Percentiles rank a stretch among this genome's conserved stretches.
These are phyloP conservation scores for Nannoperca obscura DNA, from an alignment of 2,797 vertebrate genomes.

Conservation along the genomic window DNA sequence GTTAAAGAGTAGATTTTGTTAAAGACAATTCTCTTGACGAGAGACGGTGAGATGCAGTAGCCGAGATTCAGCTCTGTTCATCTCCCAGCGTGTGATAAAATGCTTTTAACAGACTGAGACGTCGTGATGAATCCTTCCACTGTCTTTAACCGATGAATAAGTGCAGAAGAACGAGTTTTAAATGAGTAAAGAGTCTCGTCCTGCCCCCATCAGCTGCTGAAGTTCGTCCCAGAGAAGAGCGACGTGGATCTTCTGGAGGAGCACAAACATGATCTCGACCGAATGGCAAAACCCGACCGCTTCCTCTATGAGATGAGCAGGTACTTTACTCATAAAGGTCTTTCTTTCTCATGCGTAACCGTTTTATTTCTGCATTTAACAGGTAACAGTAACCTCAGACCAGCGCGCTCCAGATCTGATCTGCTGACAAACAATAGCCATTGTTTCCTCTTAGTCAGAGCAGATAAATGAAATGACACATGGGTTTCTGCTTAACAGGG, in stretches of 20 bases:
- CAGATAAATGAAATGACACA: slow-evolving; percentile 57
- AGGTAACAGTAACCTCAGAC: not conserved
- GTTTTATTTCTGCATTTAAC: slow-evolving; percentile 6
- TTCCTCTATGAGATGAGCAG: slow-evolving; percentile 99
- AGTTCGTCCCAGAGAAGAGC: slow-evolving; percentile 97
- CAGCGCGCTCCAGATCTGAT: slow-evolving; percentile 22
- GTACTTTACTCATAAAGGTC: slow-evolving; percentile 70
- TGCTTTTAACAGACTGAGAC: not conserved
- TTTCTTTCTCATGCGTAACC: not conserved
- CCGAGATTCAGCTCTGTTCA: not conserved
- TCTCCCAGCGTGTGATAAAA: not conserved
- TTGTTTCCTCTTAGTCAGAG: slow-evolving; percentile 52
- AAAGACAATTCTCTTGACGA: not conserved
- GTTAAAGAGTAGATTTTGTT: not conserved
- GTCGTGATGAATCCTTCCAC: not conserved
- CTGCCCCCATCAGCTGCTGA: slow-evolving; percentile 89
- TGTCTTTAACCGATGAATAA: not conserved
- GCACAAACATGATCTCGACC: slow-evolving; percentile 96
- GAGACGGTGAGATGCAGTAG: not conserved
- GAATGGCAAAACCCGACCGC: slow-evolving; percentile 97
- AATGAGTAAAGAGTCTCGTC: not conserved
- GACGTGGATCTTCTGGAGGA: slow-evolving; percentile 97
- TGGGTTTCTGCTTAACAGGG: slow-evolving; percentile 40
- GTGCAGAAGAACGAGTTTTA: not conserved
- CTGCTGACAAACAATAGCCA: slow-evolving; percentile 56